Percentiles rank a stretch among this genome's conserved stretches.
Conservation (phyloP, 2,888 invertebrate species). For the Melolontha melolontha region DNA sequence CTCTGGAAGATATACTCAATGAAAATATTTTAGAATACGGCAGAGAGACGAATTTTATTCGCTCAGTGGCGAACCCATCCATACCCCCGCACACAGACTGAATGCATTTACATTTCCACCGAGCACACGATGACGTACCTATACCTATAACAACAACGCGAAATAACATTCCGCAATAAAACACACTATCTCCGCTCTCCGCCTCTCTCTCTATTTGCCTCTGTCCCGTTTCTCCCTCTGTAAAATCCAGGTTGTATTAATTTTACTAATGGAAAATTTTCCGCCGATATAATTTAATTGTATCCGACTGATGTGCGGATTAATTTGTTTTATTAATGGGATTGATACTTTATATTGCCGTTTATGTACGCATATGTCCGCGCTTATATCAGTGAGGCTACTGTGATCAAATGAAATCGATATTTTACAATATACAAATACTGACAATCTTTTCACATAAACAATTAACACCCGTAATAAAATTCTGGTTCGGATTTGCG, state of each 20-base stretch:
- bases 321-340: conserved; percentile 19
- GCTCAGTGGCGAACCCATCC: conserved; percentile 21
- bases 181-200: conserved; percentile 38
- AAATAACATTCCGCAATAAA: conserved; percentile 47
- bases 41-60: conserved; percentile 47
- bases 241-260: conserved; percentile 45
- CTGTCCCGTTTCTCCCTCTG: not conserved
- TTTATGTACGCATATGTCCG: not conserved
- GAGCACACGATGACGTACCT: conserved; percentile 34
- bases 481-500: too few species aligned
- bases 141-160: too few species aligned
- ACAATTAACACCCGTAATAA: too few species aligned
- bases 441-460: too few species aligned
- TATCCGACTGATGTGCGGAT: not conserved
- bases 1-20: conserved; percentile 44
- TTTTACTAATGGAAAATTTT: conserved; percentile 52
- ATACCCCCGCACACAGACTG: not conserved
- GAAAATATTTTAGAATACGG: conserved; percentile 61
- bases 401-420: too few species aligned
- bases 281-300: conserved; percentile 35
- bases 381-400: too few species aligned
- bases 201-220: too few species aligned
- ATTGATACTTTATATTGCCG: conserved; percentile 11
- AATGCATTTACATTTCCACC: conserved; percentile 51
- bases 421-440: too few species aligned